Conservation (phyloP, 1,140 invertebrate species). For the Linepithema humile region DNA sequence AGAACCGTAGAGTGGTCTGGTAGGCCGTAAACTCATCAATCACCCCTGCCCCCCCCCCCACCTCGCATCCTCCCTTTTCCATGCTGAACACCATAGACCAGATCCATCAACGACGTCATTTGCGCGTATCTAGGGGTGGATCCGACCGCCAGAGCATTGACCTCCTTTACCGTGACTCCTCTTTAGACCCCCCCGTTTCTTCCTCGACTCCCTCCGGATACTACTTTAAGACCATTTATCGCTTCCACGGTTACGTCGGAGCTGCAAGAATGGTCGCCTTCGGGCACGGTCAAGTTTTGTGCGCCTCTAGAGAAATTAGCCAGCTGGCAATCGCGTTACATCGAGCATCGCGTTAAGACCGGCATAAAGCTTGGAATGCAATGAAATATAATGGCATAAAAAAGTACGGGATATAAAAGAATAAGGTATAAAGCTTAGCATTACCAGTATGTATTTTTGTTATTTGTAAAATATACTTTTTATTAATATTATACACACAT, state of each 20-base stretch:
- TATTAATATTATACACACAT: neutral
- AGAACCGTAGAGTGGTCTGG: conserved; percentile 55
- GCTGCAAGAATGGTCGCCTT: conserved; percentile 47
- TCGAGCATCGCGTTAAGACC: neutral
- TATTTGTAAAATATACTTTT: neutral
- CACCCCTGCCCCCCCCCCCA: conserved; percentile 33
- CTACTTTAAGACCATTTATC: conserved; percentile 52
- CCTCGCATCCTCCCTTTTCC: conserved; percentile 44
- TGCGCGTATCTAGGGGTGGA: conserved; percentile 76
- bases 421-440: neutral
- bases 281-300: conserved; percentile 40
- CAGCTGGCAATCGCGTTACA: neutral
- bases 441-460: neutral
- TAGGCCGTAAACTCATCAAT: conserved; percentile 72
- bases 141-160: conserved; percentile 67
- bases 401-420: neutral
- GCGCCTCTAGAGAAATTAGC: conserved; percentile 60
- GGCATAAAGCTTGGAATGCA: neutral
- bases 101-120: conserved; percentile 79
- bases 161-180: conserved; percentile 36
- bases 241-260: neutral
- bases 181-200: conserved; percentile 20
- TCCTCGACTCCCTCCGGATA: neutral
- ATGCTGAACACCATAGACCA: conserved; percentile 55
- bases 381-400: conserved; percentile 29